Conservation (phyloP, 2,113 vertebrate species). For the Buteo buteo region DNA sequence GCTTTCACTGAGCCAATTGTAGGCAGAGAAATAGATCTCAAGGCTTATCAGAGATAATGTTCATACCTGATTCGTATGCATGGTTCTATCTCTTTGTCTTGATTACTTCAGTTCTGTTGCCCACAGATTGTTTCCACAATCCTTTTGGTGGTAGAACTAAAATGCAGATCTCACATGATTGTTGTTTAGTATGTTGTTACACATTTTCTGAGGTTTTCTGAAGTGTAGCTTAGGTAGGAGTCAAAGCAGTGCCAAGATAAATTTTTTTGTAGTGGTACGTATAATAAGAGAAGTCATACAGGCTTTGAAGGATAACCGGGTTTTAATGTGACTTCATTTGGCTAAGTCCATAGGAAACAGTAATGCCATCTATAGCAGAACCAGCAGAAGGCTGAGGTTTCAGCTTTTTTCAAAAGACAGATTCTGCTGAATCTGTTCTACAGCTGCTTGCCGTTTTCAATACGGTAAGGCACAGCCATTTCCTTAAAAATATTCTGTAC, state of each 20-base stretch:
- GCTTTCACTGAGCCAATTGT: not conserved
- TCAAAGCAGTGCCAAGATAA: not conserved
- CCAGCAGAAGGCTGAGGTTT: constrained; percentile 12
- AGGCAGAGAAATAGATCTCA: not conserved
- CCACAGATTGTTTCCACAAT: not conserved
- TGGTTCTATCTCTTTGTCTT: not conserved
- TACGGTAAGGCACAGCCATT: not conserved
- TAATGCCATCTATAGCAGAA: not conserved
- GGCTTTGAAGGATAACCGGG: not conserved
- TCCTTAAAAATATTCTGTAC: not conserved
- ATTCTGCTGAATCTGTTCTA: not conserved
- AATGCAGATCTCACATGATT: not conserved
- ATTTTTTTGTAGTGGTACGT: not conserved
- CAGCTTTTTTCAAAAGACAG: not conserved
- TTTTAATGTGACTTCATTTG: not conserved
- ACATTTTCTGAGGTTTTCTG: not conserved
- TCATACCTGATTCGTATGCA: not conserved
- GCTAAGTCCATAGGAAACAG: not conserved
- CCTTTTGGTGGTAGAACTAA: not conserved
- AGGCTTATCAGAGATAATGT: not conserved
- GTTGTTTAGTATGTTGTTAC: not conserved
- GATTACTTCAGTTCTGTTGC: not conserved
- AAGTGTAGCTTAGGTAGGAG: not conserved
- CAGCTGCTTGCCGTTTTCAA: constrained; percentile 31
- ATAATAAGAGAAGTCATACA: not conserved